These are phyloP conservation scores for Hylaeus anthracinus DNA, from an alignment of 1,140 invertebrate genomes.

Conservation along the genomic window DNA sequence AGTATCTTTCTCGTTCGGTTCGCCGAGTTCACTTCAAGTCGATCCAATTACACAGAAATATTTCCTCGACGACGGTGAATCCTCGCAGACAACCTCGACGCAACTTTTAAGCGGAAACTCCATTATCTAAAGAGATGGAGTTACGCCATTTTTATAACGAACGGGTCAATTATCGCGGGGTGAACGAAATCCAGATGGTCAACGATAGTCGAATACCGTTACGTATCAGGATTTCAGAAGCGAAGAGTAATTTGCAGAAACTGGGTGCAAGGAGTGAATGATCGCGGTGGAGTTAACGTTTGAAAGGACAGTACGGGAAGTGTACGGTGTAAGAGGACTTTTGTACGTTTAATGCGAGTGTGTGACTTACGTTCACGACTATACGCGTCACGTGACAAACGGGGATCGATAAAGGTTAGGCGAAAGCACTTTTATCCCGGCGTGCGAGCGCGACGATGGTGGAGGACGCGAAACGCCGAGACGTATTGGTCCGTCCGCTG, in stretches of 20 bases:
- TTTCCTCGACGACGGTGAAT: too few relatives aligned
- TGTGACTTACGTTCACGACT: neutral
- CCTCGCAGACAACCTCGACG: too few relatives aligned
- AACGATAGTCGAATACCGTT: slow-evolving; percentile 60
- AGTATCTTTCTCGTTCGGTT: too few relatives aligned
- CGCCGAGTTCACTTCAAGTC: too few relatives aligned
- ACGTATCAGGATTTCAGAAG: slow-evolving; percentile 75
- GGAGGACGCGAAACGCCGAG: too few relatives aligned
- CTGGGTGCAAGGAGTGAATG: slow-evolving; percentile 78
- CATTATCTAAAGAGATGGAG: too few relatives aligned
- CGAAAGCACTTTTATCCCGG: neutral
- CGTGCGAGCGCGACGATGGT: neutral
- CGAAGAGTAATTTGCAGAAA: slow-evolving; percentile 76
- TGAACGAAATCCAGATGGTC: slow-evolving; percentile 11
- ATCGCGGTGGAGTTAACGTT: slow-evolving; percentile 76
- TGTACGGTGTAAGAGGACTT: slow-evolving; percentile 14
- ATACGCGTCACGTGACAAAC: neutral
- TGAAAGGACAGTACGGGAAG: slow-evolving; percentile 54
- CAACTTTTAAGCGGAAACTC: too few relatives aligned
- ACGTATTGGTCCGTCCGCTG: too few relatives aligned
- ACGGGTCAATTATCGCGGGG: too few relatives aligned
- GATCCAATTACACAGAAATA: too few relatives aligned
- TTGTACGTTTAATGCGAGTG: neutral
- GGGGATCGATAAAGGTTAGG: slow-evolving; percentile 5
- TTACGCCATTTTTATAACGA: too few relatives aligned